Evolutionary conservation across 64 coral and sea anemone genomes (phyloP).

Genomic region (Cladopsammia gracilis): DNA sequence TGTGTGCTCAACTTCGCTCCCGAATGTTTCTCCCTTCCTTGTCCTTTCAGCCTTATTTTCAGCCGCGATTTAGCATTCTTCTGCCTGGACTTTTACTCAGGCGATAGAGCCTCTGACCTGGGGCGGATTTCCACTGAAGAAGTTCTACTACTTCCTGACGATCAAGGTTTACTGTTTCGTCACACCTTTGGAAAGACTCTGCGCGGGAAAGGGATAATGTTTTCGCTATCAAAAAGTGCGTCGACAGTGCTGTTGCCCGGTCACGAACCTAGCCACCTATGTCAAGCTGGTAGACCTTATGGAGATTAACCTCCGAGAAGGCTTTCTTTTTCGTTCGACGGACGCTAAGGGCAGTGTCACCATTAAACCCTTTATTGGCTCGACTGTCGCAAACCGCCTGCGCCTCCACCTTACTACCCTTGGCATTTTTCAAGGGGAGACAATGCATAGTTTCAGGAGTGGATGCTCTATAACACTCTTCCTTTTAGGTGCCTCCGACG

Average conservation of each 20-base stretch:
- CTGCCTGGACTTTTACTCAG: conserved; percentile 36
- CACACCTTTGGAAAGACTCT: neutral
- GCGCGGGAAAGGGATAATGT: neutral
- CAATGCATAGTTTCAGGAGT: conserved; percentile 27
- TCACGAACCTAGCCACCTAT: conserved; percentile 14
- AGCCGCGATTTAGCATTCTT: conserved; percentile 54
- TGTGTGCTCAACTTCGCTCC: too few relatives aligned
- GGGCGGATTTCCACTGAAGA: conserved; percentile 24
- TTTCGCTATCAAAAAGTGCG: neutral
- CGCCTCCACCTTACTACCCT: neutral
- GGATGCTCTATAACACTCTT: neutral
- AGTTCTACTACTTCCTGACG: neutral
- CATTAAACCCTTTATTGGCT: conserved; percentile 22
- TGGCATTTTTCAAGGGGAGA: neutral
- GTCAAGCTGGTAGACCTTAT: neutral
- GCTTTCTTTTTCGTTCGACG: conserved; percentile 47
- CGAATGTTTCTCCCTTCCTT: too few relatives aligned
- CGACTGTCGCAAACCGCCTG: neutral
- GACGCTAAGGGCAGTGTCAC: neutral
- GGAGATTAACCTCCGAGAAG: neutral
- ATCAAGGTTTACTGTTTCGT: neutral
- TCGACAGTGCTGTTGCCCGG: neutral
- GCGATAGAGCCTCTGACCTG: conserved; percentile 43
- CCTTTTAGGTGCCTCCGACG: conserved; percentile 1
- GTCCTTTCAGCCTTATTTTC: neutral